Conservation (phyloP, 2,113 vertebrate species). For the Gracilinanus agilis region DNA sequence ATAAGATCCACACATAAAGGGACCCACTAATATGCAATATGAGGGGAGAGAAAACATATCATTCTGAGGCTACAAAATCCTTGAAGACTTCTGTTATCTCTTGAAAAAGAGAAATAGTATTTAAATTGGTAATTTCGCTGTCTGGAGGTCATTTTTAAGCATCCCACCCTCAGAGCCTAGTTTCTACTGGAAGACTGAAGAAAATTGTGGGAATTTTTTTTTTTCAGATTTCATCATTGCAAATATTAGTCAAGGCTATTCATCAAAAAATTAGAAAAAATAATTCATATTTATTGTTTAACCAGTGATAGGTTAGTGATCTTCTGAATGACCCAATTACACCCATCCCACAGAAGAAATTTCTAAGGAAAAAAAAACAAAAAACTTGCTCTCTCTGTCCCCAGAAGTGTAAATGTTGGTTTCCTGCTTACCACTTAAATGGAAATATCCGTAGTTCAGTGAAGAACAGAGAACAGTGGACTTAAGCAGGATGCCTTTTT, state of each 20-base stretch:
- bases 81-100: neutral
- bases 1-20: neutral
- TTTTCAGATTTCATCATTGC: neutral
- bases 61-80: neutral
- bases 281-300: neutral
- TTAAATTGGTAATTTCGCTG: neutral
- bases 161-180: neutral
- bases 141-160: neutral
- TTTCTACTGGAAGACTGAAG: neutral
- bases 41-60: neutral
- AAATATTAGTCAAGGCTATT: neutral
- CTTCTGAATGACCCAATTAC: neutral
- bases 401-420: slow-evolving; percentile 18
- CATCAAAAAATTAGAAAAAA: neutral
- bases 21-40: neutral
- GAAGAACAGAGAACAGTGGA: slow-evolving; percentile 27
- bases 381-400: neutral
- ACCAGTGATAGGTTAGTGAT: neutral
- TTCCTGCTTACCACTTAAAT: neutral
- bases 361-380: neutral
- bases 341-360: neutral
- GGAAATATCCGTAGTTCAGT: neutral
- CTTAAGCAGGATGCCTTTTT: slow-evolving; percentile 9
- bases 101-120: neutral
- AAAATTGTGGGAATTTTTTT: neutral